phyloP scores from a whole-genome alignment of 1,140 invertebrate species.

The Drosophila nasuta region DNA sequence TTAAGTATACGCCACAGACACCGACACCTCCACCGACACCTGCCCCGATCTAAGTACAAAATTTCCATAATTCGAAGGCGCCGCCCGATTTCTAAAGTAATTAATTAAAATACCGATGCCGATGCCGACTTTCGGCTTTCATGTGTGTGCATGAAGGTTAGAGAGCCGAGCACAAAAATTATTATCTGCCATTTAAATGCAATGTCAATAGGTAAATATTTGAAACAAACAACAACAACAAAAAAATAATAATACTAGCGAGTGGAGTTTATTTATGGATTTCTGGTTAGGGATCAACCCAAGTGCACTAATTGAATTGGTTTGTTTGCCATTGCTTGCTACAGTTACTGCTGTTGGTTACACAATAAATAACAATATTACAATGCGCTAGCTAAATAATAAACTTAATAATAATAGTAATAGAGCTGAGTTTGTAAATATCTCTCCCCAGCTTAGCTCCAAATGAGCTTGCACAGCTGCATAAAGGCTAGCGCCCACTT shows the following conservation, averaged over 20 bases:
- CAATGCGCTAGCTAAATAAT: conserved; percentile 16
- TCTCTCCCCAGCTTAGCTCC: conserved; percentile 27
- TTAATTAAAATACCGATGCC: conserved; percentile 19
- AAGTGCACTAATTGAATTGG: conserved; percentile 57
- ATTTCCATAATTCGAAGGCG: conserved; percentile 49
- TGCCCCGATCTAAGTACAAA: neutral
- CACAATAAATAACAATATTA: conserved; percentile 28
- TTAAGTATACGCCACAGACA: conserved; percentile 36
- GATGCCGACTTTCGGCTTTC: conserved; percentile 31
- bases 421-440: conserved; percentile 23
- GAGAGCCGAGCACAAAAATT: conserved; percentile 33
- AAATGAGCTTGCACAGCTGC: conserved; percentile 74
- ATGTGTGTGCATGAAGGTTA: conserved; percentile 21
- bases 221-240: conserved; percentile 25
- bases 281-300: conserved; percentile 34
- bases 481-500: neutral
- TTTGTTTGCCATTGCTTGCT: conserved; percentile 13
- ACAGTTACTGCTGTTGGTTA: neutral
- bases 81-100: neutral
- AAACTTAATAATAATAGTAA: conserved; percentile 32
- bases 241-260: conserved; percentile 3
- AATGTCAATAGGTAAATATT: conserved; percentile 50
- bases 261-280: conserved; percentile 41
- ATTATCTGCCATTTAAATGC: conserved; percentile 46
- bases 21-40: conserved; percentile 26